Base-by-base conservation (phyloP, 2,888 invertebrate species). In the Unio pictorum region DNA sequence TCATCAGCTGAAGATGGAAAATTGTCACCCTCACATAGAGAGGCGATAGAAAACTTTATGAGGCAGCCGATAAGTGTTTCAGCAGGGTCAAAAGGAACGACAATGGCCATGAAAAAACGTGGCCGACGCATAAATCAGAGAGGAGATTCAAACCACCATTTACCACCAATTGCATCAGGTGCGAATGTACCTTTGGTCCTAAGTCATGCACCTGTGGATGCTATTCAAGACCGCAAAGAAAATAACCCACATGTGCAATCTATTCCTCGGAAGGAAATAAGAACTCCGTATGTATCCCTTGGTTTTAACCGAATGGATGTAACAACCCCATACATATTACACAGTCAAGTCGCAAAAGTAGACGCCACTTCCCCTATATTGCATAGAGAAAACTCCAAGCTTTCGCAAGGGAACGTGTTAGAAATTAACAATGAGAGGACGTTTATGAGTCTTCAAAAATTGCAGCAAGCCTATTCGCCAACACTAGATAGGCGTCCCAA, bases 31-130 rank as follows among this genome's bases (percentile, higher is more conserved):
- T 68, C 75, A 5, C 81, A 80, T 34, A 65, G 67, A n/a, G 75
- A 78, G 26, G 59, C 71, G 11, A 59, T 74, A 23, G 74, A 75
- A 54, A 59, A 54, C 3, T 74, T 69, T 30, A 73, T 73, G 61
- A 72, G 74, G 64, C 73, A 75, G 55, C 66, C 78, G 8, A 62
- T 80, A 11, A 76, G 76, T 55, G 71, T 74, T 3, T 78, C 70
- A 30, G 73, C 74, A 20, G 80, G 78, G 45, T 77, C 69, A 34
- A 78, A 76, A 65, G 72, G 67, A 30, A 68, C 73, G 7, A 65
- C 76, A 11, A 79, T 79, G 78, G 79, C 78, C 58, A 76, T 78
- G 72, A 78, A 78, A 71, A 69, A 79, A 60, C 68, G 76, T 56
- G 63, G 66, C 11, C 66, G 70, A 45, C 45, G 65, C 30, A 30